phyloP scores from a whole-genome alignment of 1,140 invertebrate genomes.

The Drosophila equinoxialis region DNA sequence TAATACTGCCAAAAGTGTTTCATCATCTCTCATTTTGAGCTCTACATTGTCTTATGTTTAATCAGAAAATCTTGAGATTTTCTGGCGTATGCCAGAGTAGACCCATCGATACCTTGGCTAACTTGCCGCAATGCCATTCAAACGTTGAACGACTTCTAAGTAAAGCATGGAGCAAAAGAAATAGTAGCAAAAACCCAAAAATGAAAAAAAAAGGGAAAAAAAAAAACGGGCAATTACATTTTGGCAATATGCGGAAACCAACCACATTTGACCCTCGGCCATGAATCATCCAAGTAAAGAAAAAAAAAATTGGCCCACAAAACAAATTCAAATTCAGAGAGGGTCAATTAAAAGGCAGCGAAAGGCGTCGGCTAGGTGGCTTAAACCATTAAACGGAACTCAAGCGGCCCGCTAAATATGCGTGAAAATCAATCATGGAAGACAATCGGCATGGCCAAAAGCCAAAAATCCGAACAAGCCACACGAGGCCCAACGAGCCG shows the following conservation, averaged over 20 bases:
- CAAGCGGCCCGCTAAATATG: conserved; percentile 48
- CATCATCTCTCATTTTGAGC: too few species aligned
- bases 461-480: conserved; percentile 16
- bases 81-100: too few species aligned
- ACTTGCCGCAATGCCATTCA: neutral
- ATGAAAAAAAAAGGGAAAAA: conserved; percentile 1
- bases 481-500: conserved; percentile 2
- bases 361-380: conserved; percentile 49
- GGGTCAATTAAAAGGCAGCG: conserved; percentile 45
- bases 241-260: conserved; percentile 45
- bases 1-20: too few species aligned
- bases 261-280: conserved; percentile 52
- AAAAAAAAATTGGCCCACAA: conserved; percentile 21
- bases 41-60: too few species aligned
- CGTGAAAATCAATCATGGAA: conserved; percentile 73
- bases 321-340: conserved; percentile 28
- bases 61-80: too few species aligned
- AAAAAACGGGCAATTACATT: conserved; percentile 24
- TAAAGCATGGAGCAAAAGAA: conserved; percentile 4
- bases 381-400: conserved; percentile 65
- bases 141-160: conserved; percentile 7
- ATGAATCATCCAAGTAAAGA: conserved; percentile 37
- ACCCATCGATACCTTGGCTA: neutral
- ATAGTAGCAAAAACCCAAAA: neutral
- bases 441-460: conserved; percentile 38